Base-by-base conservation (phyloP, 2,888 invertebrate genomes). In the Troilus luridus region DNA sequence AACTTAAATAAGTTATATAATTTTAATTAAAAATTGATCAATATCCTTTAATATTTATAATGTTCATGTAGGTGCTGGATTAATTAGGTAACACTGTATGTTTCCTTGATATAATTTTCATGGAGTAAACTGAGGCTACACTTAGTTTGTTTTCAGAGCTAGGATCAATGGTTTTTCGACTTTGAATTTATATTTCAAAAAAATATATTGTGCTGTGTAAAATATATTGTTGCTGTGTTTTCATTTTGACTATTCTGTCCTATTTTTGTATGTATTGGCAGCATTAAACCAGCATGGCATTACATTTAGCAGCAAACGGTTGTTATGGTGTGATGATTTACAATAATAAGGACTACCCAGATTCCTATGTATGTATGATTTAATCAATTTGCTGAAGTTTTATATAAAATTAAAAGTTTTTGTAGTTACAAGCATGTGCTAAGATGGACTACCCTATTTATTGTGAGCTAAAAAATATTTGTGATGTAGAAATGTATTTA, bases 301-400 rank as follows among this genome's bases (percentile, higher is more conserved):
- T 91, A 54, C 85, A 85, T 64, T 59, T 91, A 59, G 62, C 85
- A 3, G 88, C 64, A 17, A 85, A 90, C 88, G 91, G 91, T 24
- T 88, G 89, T 59, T 91, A 91, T 85, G 91, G 91, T 62, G 88
- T 91, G 3, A 89, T 91, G 88, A 54, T 91, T 7, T 88, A 91
- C 62, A 90, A 91, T 17, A 90, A 67, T 41, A 90, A 89, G n/a
- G 77, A 85, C n/a, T 85, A 62, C 72, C 85, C 89, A 72, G 91
- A 91, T 62, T 67, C 72, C 17, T 67, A 88, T 56, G 91, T 91
- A 41, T 81, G 91, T 77, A 12, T 19, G 54, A 41, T 60, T 19
- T 56, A 21, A 88, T 88, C 1, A 0, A 27, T 64, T 64, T 64
- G 0, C 8, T 7, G 19, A 8, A 21, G 19, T 19, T 62, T 19